Evolutionary conservation across 2,888 invertebrate species (phyloP).

Genomic region (Melanophora roralis): DNA sequence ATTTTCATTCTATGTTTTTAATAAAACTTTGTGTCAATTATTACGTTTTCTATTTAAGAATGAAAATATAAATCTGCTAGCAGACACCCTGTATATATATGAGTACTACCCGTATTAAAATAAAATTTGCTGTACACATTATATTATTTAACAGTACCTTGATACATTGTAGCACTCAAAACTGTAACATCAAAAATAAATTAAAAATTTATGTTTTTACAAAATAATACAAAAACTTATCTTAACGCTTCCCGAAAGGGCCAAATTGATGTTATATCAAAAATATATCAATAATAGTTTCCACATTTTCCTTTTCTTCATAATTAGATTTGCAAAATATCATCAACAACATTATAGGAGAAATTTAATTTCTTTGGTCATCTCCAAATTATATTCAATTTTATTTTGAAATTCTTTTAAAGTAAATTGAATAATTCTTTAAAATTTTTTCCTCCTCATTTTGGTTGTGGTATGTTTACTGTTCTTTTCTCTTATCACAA

Average conservation of each 20-base stretch:
- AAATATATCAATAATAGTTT: too few relatives aligned
- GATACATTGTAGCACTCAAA: not conserved
- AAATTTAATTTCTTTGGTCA: not conserved
- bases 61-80: too few relatives aligned
- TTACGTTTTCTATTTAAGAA: too few relatives aligned
- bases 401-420: slow-evolving; percentile 32
- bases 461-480: slow-evolving; percentile 35
- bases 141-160: slow-evolving; percentile 23
- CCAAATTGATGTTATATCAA: not conserved
- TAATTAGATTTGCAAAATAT: not conserved
- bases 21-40: too few relatives aligned
- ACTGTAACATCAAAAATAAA: slow-evolving; percentile 6
- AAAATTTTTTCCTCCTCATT: not conserved
- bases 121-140: slow-evolving; percentile 28
- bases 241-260: not conserved
- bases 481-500: slow-evolving; percentile 59
- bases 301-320: not conserved
- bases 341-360: not conserved
- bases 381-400: slow-evolving; percentile 41
- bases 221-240: slow-evolving; percentile 4
- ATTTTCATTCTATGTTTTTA: too few relatives aligned
- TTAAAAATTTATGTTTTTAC: not conserved
- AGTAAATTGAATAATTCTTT: slow-evolving; percentile 45
- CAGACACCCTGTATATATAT: too few relatives aligned
- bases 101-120: not conserved